Percentiles rank a stretch among this genome's conserved stretches.
Conservation (phyloP, 2,113 vertebrate genomes). For the Sula dactylatra region DNA sequence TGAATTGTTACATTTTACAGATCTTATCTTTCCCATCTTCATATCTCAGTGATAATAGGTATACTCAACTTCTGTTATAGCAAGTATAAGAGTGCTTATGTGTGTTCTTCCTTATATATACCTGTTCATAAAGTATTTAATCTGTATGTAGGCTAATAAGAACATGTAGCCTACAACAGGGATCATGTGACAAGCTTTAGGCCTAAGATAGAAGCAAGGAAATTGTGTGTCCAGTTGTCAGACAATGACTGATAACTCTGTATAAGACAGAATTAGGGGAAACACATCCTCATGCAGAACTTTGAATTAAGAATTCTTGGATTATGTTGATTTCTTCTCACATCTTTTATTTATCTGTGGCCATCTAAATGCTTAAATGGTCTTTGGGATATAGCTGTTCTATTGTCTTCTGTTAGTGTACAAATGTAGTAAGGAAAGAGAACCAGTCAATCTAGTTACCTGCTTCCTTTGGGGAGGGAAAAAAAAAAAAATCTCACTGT, state of each 20-base stretch:
- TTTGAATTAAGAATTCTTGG: neutral
- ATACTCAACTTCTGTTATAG: neutral
- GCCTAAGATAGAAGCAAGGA: neutral
- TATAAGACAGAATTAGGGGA: neutral
- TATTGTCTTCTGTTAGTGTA: neutral
- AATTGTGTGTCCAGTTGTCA: neutral
- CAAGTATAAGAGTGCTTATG: neutral
- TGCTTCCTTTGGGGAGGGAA: neutral
- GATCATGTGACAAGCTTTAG: neutral
- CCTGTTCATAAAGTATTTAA: neutral
- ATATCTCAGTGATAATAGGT: neutral
- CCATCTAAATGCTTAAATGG: neutral
- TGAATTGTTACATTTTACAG: neutral
- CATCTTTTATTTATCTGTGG: neutral
- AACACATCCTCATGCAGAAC: neutral
- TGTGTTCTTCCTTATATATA: neutral
- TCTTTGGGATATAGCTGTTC: neutral
- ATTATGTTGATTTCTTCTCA: neutral
- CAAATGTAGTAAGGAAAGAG: neutral
- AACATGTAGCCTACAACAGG: neutral
- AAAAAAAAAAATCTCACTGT: neutral
- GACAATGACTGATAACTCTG: neutral
- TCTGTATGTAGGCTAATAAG: neutral
- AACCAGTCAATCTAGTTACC: neutral
- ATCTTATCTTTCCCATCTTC: neutral